A percentile compares a stretch with the other conserved stretches of the same genome.
phyloP scores from a whole-genome alignment of 2,113 vertebrate genomes.

The Eublepharis macularius region DNA sequence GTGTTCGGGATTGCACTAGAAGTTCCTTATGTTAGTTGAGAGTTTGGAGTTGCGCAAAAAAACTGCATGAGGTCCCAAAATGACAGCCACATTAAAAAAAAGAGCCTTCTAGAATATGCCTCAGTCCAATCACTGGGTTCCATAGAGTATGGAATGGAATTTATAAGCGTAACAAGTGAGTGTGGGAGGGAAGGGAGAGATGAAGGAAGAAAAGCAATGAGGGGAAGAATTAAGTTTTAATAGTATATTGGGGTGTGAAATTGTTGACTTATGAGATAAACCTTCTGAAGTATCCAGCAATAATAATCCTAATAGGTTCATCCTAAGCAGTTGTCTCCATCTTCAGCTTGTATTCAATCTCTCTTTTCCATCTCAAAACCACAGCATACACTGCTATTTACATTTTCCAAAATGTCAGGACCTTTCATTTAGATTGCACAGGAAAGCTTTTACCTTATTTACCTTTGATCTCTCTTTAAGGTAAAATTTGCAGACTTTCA shows the following conservation, averaged over 20 bases:
- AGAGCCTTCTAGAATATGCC: background rate
- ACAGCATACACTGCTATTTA: background rate
- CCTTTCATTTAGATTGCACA: conserved; percentile 12
- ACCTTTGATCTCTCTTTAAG: conserved; percentile 23
- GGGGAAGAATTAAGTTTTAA: background rate
- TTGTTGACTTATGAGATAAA: conserved; percentile 17
- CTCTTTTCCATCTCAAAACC: conserved; percentile 1
- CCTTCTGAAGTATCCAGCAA: background rate
- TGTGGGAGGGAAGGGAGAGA: background rate
- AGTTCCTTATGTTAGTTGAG: background rate
- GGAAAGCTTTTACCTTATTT: conserved; percentile 7
- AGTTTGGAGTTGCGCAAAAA: background rate
- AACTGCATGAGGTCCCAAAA: background rate
- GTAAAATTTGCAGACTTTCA: conserved; percentile 16
- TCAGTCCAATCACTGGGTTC: background rate
- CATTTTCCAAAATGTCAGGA: conserved; percentile 3
- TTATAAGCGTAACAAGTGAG: background rate
- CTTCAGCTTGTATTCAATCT: background rate
- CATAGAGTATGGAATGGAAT: background rate
- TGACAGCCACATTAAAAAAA: background rate
- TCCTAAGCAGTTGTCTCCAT: background rate
- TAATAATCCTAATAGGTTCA: background rate
- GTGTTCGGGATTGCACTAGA: background rate
- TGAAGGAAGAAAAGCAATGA: background rate
- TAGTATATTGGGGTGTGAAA: conserved; percentile 12